Base-by-base conservation (phyloP, 2,113 vertebrate species). In the Chaenogobius annularis region DNA sequence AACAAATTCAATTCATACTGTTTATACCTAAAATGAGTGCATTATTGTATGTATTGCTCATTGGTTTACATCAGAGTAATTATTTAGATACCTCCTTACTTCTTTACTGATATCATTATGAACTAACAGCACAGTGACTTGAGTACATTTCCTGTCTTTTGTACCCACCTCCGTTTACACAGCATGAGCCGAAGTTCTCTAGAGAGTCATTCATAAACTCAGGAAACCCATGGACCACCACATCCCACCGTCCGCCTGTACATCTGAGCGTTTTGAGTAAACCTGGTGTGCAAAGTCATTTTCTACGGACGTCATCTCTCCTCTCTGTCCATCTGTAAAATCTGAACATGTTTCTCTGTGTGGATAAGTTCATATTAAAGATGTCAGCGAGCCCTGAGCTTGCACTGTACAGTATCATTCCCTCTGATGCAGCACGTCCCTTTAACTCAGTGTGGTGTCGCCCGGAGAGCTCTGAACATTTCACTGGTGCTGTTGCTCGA, bases 151-250 rank as follows among this genome's bases (percentile, higher is more conserved):
- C 50, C 44, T 20, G 19, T 10, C 19, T 58, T 23, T 6, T 26
- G 55, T 23, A 56, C 55, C 55, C 55, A 58, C 22, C 55, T 58
- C 55, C 26, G 55, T 26, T 58, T 58, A 26, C 26, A 75, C 14
- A 68, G 75, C 11, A 55, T 61, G 80, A 82, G 74, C 50, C 69
- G 52, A 77, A 73, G 72, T 80, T 79, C 80, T 84, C 73, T 82
- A 74, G 84, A 88, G 77, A 77, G 84, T 90, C 90, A 89, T 90
- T 89, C 91, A 92, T 87, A 86, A 89, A 89, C 92, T 93, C 92
- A 92, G 92, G 92, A 92, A 91, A 82, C 77, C 81, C 85, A 83
- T 61, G 81, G 85, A 80, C 75, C 77, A 79, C 50, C 35, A 12
- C 82, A 85, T 54, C 69, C 63, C 71, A 59, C 37, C 58, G 44